phyloP scores from a whole-genome alignment of 2,797 vertebrate species.

The Pseudopleuronectes americanus region DNA sequence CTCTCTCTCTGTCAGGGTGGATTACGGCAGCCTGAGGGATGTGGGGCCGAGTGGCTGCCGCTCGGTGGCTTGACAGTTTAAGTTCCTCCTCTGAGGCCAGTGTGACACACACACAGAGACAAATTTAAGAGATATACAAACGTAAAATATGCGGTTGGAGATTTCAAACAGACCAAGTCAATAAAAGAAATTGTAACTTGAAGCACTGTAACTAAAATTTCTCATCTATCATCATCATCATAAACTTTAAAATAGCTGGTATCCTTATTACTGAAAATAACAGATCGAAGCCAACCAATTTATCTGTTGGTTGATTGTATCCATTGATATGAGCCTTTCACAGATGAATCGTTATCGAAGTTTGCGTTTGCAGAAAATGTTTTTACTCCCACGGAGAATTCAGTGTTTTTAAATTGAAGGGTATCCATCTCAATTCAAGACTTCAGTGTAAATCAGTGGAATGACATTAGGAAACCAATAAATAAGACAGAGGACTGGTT shows the following conservation, averaged over 20 bases:
- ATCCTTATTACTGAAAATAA: no score
- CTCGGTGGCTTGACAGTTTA: slow-evolving; percentile 49
- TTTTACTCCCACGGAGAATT: not conserved
- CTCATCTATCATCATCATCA: not conserved
- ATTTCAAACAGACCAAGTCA: slow-evolving; percentile 5
- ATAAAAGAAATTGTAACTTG: not conserved
- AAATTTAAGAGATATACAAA: slow-evolving; percentile 13
- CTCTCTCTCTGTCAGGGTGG: slow-evolving; percentile 43
- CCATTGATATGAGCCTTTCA: no score
- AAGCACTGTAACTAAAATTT: not conserved
- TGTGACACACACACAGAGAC: slow-evolving; percentile 12
- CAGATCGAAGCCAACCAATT: no score
- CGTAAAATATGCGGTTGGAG: not conserved
- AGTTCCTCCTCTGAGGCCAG: slow-evolving; percentile 31
- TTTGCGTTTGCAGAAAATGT: no score
- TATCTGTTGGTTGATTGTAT: no score
- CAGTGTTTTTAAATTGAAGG: not conserved
- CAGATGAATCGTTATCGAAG: no score
- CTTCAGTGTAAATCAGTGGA: slow-evolving; percentile 20
- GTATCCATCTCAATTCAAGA: not conserved
- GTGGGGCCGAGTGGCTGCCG: slow-evolving; percentile 30
- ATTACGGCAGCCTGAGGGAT: slow-evolving; percentile 55
- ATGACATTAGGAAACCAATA: slow-evolving; percentile 2
- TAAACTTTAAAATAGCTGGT: not conserved
- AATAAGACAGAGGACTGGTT: slow-evolving; percentile 1